Evolutionary conservation across 2,888 invertebrate species (phyloP).

Genomic region (Alcis repandata): DNA sequence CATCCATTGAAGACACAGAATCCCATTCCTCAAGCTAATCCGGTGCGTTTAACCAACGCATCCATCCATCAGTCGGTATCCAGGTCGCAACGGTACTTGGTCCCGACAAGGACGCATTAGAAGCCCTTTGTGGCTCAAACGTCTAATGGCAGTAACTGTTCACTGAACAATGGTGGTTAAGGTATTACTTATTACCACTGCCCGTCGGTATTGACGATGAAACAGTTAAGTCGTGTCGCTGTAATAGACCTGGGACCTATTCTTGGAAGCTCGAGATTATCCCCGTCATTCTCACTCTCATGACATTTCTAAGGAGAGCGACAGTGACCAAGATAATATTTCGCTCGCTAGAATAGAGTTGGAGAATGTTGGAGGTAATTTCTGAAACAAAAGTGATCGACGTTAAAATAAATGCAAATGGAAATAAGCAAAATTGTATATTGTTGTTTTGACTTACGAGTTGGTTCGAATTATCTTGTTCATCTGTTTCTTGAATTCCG

Average conservation of each 20-base stretch:
- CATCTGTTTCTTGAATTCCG: not conserved
- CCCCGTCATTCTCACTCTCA: no score
- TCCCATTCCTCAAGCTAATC: constrained; percentile 10
- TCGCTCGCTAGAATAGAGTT: no score
- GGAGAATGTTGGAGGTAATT: constrained; percentile 16
- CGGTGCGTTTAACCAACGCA: constrained; percentile 12
- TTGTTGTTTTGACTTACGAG: not conserved
- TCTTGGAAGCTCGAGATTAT: no score
- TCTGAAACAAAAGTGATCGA: not conserved
- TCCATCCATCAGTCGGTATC: constrained; percentile 29
- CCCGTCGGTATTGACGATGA: constrained; percentile 14
- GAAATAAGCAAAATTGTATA: not conserved
- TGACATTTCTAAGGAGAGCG: no score
- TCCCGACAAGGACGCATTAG: constrained; percentile 44
- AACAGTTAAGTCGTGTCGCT: constrained; percentile 14
- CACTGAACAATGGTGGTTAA: constrained; percentile 27
- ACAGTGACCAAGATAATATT: no score
- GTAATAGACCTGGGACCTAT: no score
- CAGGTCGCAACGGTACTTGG: constrained; percentile 35
- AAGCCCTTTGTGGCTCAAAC: constrained; percentile 38
- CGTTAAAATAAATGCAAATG: no score
- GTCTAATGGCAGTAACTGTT: constrained; percentile 29
- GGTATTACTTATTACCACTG: constrained; percentile 21
- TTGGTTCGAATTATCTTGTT: no score
- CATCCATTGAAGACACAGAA: constrained; percentile 9